Percentiles rank a stretch among this genome's conserved stretches.
Conservation (phyloP, 2,113 vertebrate genomes). For the Heloderma charlesbogerti region DNA sequence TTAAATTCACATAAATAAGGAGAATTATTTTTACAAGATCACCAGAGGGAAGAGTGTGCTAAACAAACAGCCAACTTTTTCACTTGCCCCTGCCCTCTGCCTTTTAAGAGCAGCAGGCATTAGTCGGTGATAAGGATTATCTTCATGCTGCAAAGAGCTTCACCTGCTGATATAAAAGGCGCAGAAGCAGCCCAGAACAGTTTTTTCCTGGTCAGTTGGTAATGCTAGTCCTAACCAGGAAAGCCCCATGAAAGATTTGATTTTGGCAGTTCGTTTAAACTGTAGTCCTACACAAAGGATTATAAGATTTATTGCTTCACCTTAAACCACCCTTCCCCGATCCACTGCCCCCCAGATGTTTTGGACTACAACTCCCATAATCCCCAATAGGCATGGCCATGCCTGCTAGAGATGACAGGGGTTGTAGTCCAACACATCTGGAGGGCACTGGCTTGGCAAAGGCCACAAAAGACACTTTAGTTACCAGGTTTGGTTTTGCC, state of each 20-base stretch:
- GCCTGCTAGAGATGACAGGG: too few species aligned
- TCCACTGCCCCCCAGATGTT: too few species aligned
- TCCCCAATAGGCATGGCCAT: too few species aligned
- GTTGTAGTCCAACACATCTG: too few species aligned
- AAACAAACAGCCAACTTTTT: too few species aligned
- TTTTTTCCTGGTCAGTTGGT: background rate
- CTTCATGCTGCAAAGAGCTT: background rate
- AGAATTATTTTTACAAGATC: background rate
- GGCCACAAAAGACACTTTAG: background rate
- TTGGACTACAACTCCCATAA: too few species aligned
- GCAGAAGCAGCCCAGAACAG: background rate
- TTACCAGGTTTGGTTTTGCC: background rate
- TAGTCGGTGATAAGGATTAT: background rate
- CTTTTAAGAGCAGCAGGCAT: background rate
- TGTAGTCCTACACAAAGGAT: background rate
- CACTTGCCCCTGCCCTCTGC: background rate
- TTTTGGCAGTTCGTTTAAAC: constrained; percentile 24
- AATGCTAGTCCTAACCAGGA: background rate
- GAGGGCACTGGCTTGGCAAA: too few species aligned
- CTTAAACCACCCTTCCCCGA: fast-evolving
- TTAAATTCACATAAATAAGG: background rate
- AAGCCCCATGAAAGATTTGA: background rate
- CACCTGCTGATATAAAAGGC: background rate
- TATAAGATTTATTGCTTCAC: background rate
- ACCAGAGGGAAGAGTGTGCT: background rate